Percentiles rank a stretch among this genome's conserved stretches.
Evolutionary conservation across 30 jellyfish, hydroid and myxozoan species (phyloP).

Genomic region (Cassiopea xamachana): DNA sequence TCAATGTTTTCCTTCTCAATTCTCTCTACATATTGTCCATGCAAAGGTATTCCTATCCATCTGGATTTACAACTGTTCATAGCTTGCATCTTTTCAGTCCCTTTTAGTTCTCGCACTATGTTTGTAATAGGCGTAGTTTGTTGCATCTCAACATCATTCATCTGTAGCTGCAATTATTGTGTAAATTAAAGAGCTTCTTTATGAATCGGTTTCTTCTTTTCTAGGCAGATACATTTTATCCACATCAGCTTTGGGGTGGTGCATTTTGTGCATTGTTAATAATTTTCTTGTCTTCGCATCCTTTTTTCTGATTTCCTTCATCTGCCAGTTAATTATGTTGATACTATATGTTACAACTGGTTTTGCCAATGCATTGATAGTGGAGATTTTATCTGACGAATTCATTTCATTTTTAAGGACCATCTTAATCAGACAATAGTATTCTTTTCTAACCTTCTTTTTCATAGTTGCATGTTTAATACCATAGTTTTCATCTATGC

Average conservation of each 20-base stretch:
- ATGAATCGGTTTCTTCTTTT: neutral
- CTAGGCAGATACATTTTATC: neutral
- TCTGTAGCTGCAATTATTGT: no score
- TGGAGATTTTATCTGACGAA: neutral
- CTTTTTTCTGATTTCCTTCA: neutral
- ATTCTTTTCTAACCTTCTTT: neutral
- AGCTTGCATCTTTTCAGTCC: no score
- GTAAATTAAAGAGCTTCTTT: no score
- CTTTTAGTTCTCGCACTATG: no score
- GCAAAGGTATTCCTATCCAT: no score
- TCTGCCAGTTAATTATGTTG: neutral
- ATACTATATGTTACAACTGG: neutral
- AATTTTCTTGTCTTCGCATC: neutral
- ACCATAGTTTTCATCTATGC: neutral
- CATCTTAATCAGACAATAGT: neutral
- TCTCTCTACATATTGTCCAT: no score
- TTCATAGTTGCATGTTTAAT: neutral
- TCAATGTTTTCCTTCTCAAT: no score
- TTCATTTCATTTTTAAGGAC: neutral
- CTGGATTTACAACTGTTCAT: no score
- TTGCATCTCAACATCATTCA: no score
- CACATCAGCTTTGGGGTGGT: neutral
- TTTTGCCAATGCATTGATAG: neutral
- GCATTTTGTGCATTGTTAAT: neutral
- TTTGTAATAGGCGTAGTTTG: no score